These are phyloP conservation scores for Fissipunctia ypsillon DNA, from an alignment of 2,888 invertebrate species.

Conservation along the genomic window DNA sequence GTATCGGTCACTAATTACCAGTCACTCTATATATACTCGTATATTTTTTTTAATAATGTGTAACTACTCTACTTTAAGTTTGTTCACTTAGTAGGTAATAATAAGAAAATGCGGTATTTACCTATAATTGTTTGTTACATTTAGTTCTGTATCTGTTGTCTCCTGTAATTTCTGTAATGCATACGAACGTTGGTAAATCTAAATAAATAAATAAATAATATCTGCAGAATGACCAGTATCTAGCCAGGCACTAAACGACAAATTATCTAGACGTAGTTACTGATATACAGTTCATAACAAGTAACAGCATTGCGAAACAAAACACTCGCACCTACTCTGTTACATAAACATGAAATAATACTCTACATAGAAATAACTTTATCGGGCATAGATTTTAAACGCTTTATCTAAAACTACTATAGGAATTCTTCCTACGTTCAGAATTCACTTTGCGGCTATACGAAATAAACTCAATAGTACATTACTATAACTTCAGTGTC, in stretches of 20 bases:
- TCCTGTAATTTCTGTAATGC: too few species aligned
- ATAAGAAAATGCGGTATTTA: too few species aligned
- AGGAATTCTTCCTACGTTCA: constrained; percentile 54
- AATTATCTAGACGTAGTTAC: constrained; percentile 1
- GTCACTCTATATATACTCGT: too few species aligned
- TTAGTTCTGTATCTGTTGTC: too few species aligned
- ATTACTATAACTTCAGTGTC: constrained; percentile 58
- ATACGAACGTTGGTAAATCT: too few species aligned
- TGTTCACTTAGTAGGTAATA: too few species aligned
- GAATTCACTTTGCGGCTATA: constrained; percentile 43
- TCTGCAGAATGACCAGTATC: not conserved
- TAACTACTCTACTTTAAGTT: too few species aligned
- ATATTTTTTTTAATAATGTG: too few species aligned
- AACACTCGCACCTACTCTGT: constrained; percentile 34
- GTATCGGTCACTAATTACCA: too few species aligned
- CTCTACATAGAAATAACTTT: constrained; percentile 54
- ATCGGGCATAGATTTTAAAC: constrained; percentile 62
- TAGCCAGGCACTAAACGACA: constrained; percentile 9
- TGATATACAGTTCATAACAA: constrained; percentile 21
- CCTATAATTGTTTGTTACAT: too few species aligned
- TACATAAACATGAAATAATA: constrained; percentile 56
- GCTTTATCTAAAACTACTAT: constrained; percentile 61
- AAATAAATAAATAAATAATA: too few species aligned
- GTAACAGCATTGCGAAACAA: constrained; percentile 36
- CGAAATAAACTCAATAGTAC: constrained; percentile 62